Conservation (phyloP, 2,113 vertebrate species). For the Xiphias gladius region DNA sequence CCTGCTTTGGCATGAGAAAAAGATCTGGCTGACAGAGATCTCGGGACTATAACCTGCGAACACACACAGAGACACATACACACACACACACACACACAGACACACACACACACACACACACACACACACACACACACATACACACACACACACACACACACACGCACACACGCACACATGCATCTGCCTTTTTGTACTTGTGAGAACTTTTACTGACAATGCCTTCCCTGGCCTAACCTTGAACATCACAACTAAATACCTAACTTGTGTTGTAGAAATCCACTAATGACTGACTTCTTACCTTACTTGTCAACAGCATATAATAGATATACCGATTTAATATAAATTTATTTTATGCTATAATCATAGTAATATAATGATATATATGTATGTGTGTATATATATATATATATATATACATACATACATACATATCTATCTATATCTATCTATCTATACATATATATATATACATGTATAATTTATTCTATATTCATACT, state of each 20-base stretch:
- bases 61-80: conserved; percentile 3
- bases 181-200: neutral
- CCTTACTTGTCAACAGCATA: too few relatives aligned
- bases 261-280: neutral
- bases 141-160: neutral
- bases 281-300: too few relatives aligned
- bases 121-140: neutral
- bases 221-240: neutral
- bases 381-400: too few relatives aligned
- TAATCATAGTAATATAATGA: too few relatives aligned
- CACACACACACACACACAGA: too few relatives aligned
- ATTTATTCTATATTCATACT: too few relatives aligned
- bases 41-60: conserved; percentile 95
- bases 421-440: too few relatives aligned
- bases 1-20: conserved; percentile 96
- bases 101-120: neutral
- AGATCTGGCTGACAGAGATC: conserved; percentile 94
- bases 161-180: neutral
- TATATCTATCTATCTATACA: too few relatives aligned
- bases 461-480: too few relatives aligned
- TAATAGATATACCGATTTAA: too few relatives aligned
- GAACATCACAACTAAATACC: neutral
- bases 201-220: neutral
- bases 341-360: too few relatives aligned
- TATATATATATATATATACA: too few relatives aligned